Conservation (phyloP, 2,888 invertebrate species). For the Zhuqinia jingwanae region DNA sequence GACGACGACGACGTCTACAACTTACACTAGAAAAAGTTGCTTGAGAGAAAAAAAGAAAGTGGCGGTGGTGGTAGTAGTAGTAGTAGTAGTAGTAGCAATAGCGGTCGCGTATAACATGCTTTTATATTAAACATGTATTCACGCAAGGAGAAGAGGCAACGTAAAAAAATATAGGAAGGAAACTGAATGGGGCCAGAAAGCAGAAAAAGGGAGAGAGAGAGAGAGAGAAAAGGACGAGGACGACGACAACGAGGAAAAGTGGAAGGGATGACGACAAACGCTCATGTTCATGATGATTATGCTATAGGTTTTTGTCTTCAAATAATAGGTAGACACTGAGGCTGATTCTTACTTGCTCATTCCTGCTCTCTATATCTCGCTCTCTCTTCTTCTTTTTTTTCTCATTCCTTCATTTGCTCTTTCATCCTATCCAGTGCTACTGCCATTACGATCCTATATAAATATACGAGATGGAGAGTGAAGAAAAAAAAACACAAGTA, state of each 20-base stretch:
- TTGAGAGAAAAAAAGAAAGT: constrained; percentile 22
- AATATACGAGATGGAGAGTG: constrained; percentile 11
- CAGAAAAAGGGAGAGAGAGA: constrained; percentile 1
- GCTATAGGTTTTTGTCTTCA: constrained; percentile 70
- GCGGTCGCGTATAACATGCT: constrained; percentile 11
- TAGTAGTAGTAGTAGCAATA: constrained; percentile 11
- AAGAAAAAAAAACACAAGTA: neutral
- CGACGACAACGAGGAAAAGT: constrained; percentile 49
- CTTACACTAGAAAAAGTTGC: constrained; percentile 10
- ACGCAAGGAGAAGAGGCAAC: neutral
- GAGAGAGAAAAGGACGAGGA: constrained; percentile 2
- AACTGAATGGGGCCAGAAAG: constrained; percentile 50
- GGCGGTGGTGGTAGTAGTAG: neutral
- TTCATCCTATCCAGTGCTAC: neutral
- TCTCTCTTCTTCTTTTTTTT: constrained; percentile 10
- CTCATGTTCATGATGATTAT: constrained; percentile 67
- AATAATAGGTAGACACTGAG: constrained; percentile 69
- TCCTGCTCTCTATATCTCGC: neutral
- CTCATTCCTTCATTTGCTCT: constrained; percentile 17
- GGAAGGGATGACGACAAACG: constrained; percentile 68
- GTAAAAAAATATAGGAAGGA: neutral
- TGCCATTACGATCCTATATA: constrained; percentile 29
- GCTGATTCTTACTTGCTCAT: constrained; percentile 63
- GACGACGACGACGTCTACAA: too few relatives aligned
- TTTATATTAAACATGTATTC: neutral